Conservation (phyloP, 2,888 invertebrate genomes). For the Drosophila eohydei region DNA sequence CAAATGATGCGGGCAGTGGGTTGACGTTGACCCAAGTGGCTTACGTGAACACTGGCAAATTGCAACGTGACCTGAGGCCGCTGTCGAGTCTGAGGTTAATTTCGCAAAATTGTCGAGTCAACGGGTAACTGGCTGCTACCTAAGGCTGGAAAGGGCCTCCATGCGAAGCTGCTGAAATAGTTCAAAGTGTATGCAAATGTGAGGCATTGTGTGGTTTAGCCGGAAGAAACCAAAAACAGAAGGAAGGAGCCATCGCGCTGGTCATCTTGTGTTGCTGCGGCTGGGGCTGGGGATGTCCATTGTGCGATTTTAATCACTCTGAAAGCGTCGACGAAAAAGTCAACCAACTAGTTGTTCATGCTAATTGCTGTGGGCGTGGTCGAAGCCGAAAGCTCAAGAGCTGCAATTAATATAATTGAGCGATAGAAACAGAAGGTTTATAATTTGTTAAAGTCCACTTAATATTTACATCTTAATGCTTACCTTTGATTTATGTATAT, state of each 20-base stretch:
- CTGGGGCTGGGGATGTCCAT: constrained; percentile 31
- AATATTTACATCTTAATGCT: constrained; percentile 1
- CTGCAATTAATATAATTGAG: constrained; percentile 51
- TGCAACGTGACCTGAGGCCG: constrained; percentile 82
- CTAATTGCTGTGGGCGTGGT: constrained; percentile 62
- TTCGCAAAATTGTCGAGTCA: constrained; percentile 82
- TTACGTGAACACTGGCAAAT: constrained; percentile 69
- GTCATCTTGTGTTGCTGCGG: constrained; percentile 62
- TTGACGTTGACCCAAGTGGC: constrained; percentile 67
- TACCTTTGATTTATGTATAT: not conserved
- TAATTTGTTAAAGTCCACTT: not conserved
- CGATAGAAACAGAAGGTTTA: not conserved
- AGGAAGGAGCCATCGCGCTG: constrained; percentile 40
- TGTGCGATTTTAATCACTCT: constrained; percentile 79
- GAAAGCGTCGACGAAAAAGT: constrained; percentile 73
- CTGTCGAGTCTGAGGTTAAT: constrained; percentile 80
- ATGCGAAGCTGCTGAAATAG: constrained; percentile 56
- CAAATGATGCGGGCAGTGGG: constrained; percentile 23
- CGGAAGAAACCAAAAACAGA: constrained; percentile 53
- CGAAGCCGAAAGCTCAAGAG: constrained; percentile 33
- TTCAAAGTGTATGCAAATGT: constrained; percentile 77
- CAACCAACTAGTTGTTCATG: constrained; percentile 64
- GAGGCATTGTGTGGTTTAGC: constrained; percentile 79
- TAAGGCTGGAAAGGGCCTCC: not conserved
- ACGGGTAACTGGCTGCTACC: constrained; percentile 58